These are phyloP conservation scores for Dinoponera quadriceps DNA, from an alignment of 1,140 invertebrate genomes.

Conservation along the genomic window DNA sequence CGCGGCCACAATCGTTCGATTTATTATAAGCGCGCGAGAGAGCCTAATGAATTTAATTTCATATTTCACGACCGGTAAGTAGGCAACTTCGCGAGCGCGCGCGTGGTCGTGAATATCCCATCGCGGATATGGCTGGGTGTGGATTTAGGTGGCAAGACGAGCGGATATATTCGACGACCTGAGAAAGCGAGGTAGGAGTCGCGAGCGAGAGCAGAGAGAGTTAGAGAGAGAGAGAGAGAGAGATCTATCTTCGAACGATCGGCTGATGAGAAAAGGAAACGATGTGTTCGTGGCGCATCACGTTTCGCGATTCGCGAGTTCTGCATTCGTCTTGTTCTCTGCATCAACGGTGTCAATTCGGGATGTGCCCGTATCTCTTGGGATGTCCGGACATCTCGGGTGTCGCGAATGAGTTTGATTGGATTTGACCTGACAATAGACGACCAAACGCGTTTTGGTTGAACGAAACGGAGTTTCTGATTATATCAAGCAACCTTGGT, in stretches of 20 bases:
- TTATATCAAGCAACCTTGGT: too few species aligned
- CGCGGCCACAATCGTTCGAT: constrained; percentile 83
- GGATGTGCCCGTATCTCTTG: too few species aligned
- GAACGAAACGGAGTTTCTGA: too few species aligned
- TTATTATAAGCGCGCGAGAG: constrained; percentile 82
- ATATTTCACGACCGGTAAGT: constrained; percentile 85
- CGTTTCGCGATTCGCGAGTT: too few species aligned
- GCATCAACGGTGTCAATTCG: too few species aligned
- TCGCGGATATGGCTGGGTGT: constrained; percentile 57
- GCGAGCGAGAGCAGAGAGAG: constrained; percentile 28
- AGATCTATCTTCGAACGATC: constrained; percentile 25
- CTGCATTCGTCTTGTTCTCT: too few species aligned
- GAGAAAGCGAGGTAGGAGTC: constrained; percentile 31
- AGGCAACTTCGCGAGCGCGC: constrained; percentile 65
- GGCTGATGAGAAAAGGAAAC: neutral
- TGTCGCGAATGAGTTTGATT: too few species aligned
- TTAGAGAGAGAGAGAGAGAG: neutral
- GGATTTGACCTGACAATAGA: too few species aligned
- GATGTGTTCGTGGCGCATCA: neutral
- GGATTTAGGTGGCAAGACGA: constrained; percentile 72
- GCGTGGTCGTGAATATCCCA: constrained; percentile 71
- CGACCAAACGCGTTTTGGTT: too few species aligned
- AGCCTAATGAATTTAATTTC: constrained; percentile 85
- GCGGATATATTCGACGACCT: constrained; percentile 49
- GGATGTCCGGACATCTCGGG: too few species aligned